These are phyloP conservation scores for Asbolus verrucosus DNA, from an alignment of 1,140 invertebrate genomes.

Conservation along the genomic window DNA sequence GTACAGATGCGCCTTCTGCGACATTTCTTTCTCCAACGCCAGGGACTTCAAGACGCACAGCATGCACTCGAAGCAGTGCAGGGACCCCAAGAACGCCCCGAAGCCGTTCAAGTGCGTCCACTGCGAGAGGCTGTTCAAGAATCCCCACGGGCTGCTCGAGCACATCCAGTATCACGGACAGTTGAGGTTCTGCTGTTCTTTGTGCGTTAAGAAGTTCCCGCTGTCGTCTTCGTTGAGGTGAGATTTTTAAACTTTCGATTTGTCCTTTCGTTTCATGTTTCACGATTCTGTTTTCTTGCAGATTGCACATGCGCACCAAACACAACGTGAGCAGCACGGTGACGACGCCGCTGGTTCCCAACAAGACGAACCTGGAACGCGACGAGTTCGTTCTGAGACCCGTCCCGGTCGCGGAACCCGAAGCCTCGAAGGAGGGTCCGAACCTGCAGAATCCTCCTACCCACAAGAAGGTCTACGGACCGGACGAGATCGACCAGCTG, in stretches of 20 bases:
- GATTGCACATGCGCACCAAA: slow-evolving; percentile 69
- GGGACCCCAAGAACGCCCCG: slow-evolving; percentile 9
- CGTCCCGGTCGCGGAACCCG: slow-evolving; percentile 50
- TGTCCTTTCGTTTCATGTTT: too few relatives aligned
- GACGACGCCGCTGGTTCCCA: slow-evolving; percentile 67
- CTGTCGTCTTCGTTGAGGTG: slow-evolving; percentile 44
- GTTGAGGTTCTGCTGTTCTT: slow-evolving; percentile 65
- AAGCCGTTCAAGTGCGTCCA: slow-evolving; percentile 66
- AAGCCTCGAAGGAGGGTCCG: slow-evolving; percentile 48
- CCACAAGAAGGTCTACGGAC: slow-evolving; percentile 67
- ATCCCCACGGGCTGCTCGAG: slow-evolving; percentile 55
- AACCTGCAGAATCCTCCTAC: slow-evolving; percentile 42
- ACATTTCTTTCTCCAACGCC: slow-evolving; percentile 60
- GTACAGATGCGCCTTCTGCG: slow-evolving; percentile 64
- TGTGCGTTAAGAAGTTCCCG: slow-evolving; percentile 64
- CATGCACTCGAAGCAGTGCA: slow-evolving; percentile 61
- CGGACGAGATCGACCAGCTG: slow-evolving; percentile 73
- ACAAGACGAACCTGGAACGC: slow-evolving; percentile 66
- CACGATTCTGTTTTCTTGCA: too few relatives aligned
- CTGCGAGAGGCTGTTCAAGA: slow-evolving; percentile 68
- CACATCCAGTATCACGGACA: slow-evolving; percentile 65
- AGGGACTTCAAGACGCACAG: slow-evolving; percentile 67
- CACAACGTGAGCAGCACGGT: slow-evolving; percentile 67
- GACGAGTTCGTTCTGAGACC: slow-evolving; percentile 70
- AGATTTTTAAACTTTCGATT: slow-evolving; percentile 28